Evolutionary conservation across 2,113 vertebrate genomes (phyloP).

Genomic region (Gadus macrocephalus): DNA sequence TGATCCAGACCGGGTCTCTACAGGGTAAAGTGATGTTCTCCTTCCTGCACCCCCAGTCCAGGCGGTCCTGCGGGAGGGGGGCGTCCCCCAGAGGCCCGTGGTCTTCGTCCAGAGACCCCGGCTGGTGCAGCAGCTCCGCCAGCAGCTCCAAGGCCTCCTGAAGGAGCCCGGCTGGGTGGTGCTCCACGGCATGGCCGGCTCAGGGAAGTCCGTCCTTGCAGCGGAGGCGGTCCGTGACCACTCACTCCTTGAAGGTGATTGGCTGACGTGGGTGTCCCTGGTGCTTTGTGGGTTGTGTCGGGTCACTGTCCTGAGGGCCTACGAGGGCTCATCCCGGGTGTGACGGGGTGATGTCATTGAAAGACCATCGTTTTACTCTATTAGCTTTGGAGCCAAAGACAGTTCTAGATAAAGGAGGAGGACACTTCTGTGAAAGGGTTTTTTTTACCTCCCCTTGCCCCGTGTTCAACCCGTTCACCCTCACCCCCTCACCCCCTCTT

Average conservation of each 20-base stretch:
- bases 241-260: constrained; percentile 79
- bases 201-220: constrained; percentile 93
- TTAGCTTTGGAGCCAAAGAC: no score
- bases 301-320: no score
- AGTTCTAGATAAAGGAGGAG: no score
- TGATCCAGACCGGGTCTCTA: no score
- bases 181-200: constrained; percentile 94
- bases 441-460: no score
- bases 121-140: constrained; percentile 76
- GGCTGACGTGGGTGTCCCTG: background rate
- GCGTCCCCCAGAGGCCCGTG: constrained; percentile 90
- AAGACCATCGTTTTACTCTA: no score
- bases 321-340: no score
- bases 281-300: no score
- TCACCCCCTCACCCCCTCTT: background rate
- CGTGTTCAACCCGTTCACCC: background rate
- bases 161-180: constrained; percentile 85
- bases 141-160: constrained; percentile 76
- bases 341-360: no score
- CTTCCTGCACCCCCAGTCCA: constrained; percentile 42
- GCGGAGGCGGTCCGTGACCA: constrained; percentile 88
- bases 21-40: background rate
- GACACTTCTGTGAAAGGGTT: no score
- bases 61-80: constrained; percentile 84
- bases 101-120: constrained; percentile 86